Evolutionary conservation across 2,113 vertebrate genomes (phyloP).

Genomic region (Xerus inauris): DNA sequence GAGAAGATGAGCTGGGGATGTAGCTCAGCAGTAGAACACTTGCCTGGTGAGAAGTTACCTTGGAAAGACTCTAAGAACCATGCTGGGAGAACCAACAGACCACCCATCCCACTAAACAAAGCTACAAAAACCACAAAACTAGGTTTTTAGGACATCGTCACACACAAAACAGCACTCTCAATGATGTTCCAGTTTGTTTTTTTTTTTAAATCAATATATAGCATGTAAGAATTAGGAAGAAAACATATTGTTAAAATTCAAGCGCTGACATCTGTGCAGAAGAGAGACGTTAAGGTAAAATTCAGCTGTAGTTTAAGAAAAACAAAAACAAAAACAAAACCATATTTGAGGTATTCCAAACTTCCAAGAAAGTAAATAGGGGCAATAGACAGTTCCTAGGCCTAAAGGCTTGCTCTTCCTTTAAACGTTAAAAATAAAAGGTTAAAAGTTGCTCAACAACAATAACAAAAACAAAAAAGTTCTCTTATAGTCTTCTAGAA

Average conservation of each 20-base stretch:
- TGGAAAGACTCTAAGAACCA: background rate
- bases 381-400: background rate
- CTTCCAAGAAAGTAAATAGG: background rate
- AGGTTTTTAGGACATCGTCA: background rate
- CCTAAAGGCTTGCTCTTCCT: background rate
- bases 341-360: background rate
- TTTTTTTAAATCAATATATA: background rate
- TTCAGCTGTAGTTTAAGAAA: slow-evolving; percentile 10
- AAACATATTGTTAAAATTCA: slow-evolving; percentile 31
- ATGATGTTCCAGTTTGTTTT: background rate
- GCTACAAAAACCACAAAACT: background rate
- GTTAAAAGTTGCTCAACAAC: background rate
- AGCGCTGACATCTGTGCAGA: background rate
- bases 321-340: background rate
- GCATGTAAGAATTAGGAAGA: background rate
- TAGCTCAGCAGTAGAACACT: background rate
- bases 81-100: background rate
- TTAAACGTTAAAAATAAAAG: background rate
- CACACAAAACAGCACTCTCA: background rate
- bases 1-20: background rate
- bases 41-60: background rate
- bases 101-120: too few species aligned
- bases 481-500: background rate
- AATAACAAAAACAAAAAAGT: background rate
- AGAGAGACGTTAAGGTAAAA: slow-evolving; percentile 32